These are phyloP conservation scores for Oryzias melastigma DNA, from an alignment of 2,113 vertebrate species.

Conservation along the genomic window DNA sequence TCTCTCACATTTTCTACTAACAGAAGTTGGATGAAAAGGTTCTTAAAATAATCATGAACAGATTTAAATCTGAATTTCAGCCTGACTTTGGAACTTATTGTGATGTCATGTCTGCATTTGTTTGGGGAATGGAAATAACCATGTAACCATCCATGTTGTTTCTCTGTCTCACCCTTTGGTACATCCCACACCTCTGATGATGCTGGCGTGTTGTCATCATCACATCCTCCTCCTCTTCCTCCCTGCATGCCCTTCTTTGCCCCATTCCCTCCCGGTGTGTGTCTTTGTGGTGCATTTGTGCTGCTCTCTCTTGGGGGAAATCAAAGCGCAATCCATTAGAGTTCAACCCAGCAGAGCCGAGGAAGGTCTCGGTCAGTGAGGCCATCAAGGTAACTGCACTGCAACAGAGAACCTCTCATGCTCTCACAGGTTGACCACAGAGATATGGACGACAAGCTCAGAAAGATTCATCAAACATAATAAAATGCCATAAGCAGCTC, in stretches of 20 bases:
- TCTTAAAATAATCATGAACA: no score
- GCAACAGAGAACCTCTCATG: constrained; percentile 28
- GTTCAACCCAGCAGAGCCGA: constrained; percentile 89
- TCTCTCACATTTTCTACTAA: neutral
- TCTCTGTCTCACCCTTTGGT: constrained; percentile 32
- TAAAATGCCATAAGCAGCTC: no score
- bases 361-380: constrained; percentile 90
- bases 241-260: constrained; percentile 37
- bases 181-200: constrained; percentile 18
- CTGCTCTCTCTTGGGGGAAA: constrained; percentile 84
- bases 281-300: constrained; percentile 16
- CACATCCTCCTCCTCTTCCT: constrained; percentile 15
- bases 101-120: constrained; percentile 20
- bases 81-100: neutral
- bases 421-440: neutral
- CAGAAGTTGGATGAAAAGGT: no score
- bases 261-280: constrained; percentile 57
- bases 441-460: neutral
- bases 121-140: constrained; percentile 43
- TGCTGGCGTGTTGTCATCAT: constrained; percentile 1
- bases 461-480: neutral
- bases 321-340: constrained; percentile 97
- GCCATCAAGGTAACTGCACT: constrained; percentile 90
- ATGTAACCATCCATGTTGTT: constrained; percentile 55
- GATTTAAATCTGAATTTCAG: neutral